Conservation (phyloP, 2,113 vertebrate genomes). For the Otus sunia region DNA sequence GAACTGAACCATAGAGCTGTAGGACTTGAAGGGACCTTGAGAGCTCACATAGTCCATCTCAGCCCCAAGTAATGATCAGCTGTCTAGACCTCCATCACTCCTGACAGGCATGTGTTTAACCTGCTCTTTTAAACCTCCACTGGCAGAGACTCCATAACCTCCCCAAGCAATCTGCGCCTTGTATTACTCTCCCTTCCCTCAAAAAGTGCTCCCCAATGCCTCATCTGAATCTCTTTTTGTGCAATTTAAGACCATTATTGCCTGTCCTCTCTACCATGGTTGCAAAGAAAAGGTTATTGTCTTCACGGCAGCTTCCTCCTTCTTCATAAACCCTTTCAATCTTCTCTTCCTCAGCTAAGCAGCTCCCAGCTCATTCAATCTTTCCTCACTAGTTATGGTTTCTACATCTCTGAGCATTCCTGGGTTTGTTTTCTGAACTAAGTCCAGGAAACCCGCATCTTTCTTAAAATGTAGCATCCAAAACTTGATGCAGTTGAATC, state of each 20-base stretch:
- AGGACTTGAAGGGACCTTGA: background rate
- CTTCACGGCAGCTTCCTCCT: background rate
- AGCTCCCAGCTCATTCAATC: background rate
- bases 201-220: slow-evolving; percentile 20
- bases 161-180: slow-evolving; percentile 5
- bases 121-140: background rate
- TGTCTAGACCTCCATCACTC: slow-evolving; percentile 30
- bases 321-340: background rate
- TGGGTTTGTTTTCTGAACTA: background rate
- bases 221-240: slow-evolving; percentile 49
- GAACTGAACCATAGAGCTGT: background rate
- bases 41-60: background rate
- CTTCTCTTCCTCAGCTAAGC: background rate
- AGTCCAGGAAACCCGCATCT: background rate
- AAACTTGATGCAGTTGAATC: background rate
- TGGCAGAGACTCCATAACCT: background rate
- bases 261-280: background rate
- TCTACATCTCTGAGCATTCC: background rate
- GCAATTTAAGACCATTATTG: slow-evolving; percentile 16
- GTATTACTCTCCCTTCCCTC: slow-evolving; percentile 3
- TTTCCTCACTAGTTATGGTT: background rate
- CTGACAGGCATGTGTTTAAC: slow-evolving; percentile 33
- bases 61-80: background rate
- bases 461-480: background rate
- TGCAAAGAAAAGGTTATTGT: slow-evolving; percentile 11